These are phyloP conservation scores for Eudorcas thomsonii DNA, from an alignment of 2,113 vertebrate species.

Conservation along the genomic window DNA sequence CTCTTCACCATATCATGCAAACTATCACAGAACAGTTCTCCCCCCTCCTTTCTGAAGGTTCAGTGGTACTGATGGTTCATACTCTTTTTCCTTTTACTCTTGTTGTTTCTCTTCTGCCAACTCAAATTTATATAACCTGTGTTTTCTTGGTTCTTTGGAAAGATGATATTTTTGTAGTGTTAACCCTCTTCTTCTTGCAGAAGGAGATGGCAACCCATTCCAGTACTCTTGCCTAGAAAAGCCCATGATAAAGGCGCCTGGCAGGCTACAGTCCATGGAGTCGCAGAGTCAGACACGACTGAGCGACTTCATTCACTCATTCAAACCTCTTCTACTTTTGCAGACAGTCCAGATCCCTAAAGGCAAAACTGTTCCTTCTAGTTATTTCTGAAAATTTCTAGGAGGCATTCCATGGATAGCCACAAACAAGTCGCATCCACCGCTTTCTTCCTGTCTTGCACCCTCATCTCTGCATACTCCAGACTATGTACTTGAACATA, in stretches of 20 bases:
- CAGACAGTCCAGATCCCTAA: neutral
- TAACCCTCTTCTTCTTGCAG: neutral
- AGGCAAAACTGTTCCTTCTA: neutral
- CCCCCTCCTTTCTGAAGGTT: neutral
- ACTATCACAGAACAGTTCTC: neutral
- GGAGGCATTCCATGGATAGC: neutral
- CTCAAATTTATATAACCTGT: neutral
- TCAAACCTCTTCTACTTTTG: neutral
- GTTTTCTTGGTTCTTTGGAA: neutral
- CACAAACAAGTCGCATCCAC: neutral
- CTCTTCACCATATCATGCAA: neutral
- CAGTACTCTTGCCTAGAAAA: neutral
- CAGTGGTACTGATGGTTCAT: neutral
- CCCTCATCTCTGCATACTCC: neutral
- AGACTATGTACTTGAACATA: neutral
- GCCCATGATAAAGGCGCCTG: neutral
- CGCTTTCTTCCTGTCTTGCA: neutral
- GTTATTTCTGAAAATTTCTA: neutral
- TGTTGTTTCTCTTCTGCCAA: neutral
- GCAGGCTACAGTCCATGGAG: neutral
- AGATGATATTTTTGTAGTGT: neutral
- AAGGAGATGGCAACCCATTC: neutral
- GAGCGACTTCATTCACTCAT: neutral
- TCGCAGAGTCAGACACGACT: neutral
- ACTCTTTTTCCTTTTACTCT: neutral